phyloP scores from a whole-genome alignment of 2,888 invertebrate species.

The Drosophila ustulata region DNA sequence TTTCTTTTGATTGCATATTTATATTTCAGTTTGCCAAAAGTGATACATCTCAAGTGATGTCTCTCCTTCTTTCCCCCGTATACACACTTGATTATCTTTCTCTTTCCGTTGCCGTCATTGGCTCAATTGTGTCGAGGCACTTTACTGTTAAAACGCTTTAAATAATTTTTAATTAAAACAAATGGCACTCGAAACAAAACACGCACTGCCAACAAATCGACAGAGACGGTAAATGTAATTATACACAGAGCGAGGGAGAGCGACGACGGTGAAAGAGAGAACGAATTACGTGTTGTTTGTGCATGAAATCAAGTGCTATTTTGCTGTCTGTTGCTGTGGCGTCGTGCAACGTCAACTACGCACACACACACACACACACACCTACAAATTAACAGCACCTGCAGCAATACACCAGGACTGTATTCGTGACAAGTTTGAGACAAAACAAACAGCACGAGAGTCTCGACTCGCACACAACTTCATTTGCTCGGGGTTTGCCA shows the following conservation, averaged over 20 bases:
- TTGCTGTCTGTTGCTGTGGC: slow-evolving; percentile 1
- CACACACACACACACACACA: slow-evolving; percentile 12
- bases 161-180: slow-evolving; percentile 79
- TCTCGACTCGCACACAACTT: slow-evolving; percentile 55
- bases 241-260: slow-evolving; percentile 16
- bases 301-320: slow-evolving; percentile 72
- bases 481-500: slow-evolving; percentile 41
- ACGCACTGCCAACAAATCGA: slow-evolving; percentile 62
- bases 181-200: slow-evolving; percentile 74
- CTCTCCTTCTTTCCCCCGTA: neutral
- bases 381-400: slow-evolving; percentile 42
- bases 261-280: slow-evolving; percentile 7
- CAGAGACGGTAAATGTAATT: slow-evolving; percentile 56
- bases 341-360: slow-evolving; percentile 1
- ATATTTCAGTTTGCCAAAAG: slow-evolving; percentile 1
- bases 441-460: slow-evolving; percentile 64
- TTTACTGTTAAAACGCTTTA: slow-evolving; percentile 64
- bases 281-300: slow-evolving; percentile 66
- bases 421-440: slow-evolving; percentile 67
- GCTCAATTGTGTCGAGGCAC: slow-evolving; percentile 28
- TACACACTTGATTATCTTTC: neutral
- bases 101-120: slow-evolving; percentile 1
- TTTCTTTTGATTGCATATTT: slow-evolving; percentile 13
- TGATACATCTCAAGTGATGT: neutral
- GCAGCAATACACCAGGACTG: slow-evolving; percentile 31